Evolutionary conservation across 1,140 invertebrate species (phyloP).

Genomic region (Hesperophylax magnus): DNA sequence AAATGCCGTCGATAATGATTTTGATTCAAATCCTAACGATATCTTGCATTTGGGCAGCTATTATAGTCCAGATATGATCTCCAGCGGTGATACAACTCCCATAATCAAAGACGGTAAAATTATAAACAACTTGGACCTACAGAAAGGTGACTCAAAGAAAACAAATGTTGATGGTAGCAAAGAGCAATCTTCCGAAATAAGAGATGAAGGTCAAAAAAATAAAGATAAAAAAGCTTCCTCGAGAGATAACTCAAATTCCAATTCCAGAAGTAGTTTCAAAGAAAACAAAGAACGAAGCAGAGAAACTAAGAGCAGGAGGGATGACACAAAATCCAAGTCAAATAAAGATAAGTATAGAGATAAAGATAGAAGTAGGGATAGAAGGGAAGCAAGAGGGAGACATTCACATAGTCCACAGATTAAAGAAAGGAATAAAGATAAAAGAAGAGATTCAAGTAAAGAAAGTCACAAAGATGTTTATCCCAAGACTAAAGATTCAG

Average conservation of each 20-base stretch:
- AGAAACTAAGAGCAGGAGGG: background rate
- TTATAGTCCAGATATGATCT: conserved; percentile 52
- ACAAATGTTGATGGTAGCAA: background rate
- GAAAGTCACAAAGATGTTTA: conserved; percentile 7
- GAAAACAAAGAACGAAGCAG: background rate
- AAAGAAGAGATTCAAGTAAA: conserved; percentile 8
- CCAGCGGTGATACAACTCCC: conserved; percentile 40
- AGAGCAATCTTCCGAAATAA: background rate
- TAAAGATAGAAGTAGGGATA: background rate
- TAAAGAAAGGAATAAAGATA: background rate
- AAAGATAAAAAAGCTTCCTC: background rate
- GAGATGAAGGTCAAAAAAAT: background rate
- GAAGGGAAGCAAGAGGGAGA: background rate
- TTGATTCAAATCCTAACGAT: background rate
- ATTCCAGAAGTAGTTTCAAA: background rate
- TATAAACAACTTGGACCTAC: background rate
- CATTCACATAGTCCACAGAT: conserved; percentile 2
- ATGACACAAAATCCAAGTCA: background rate
- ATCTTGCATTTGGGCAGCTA: conserved; percentile 26
- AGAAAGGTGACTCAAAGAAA: background rate
- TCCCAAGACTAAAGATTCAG: background rate
- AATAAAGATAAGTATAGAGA: background rate
- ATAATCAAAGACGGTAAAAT: background rate
- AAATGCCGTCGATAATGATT: conserved; percentile 3
- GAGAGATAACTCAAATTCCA: conserved; percentile 16